These are phyloP conservation scores for Heliconius hortense DNA, from an alignment of 2,888 invertebrate species.

Conservation along the genomic window DNA sequence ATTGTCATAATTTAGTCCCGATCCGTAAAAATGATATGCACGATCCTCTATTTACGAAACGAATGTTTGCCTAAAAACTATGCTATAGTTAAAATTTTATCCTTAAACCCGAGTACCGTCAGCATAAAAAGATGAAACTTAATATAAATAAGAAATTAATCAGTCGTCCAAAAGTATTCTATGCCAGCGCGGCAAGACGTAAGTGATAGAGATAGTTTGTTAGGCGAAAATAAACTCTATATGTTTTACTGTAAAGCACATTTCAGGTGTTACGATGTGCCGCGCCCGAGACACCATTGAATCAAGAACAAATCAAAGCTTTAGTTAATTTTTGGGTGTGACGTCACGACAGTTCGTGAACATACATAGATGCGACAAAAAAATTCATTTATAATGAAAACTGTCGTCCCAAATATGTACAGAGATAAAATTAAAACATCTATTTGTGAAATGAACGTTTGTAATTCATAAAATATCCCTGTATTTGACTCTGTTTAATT, in stretches of 20 bases:
- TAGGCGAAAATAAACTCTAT: conserved; percentile 37
- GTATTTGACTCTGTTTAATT: conserved; percentile 80
- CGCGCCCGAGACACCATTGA: conserved; percentile 70
- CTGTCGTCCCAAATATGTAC: conserved; percentile 41
- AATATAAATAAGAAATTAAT: conserved; percentile 39
- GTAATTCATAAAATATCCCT: conserved; percentile 79
- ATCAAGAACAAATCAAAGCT: conserved; percentile 80
- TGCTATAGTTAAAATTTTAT: conserved; percentile 14
- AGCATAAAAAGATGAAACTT: conserved; percentile 36
- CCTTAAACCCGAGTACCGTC: conserved; percentile 52
- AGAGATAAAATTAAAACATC: conserved; percentile 52
- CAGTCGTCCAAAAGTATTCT: conserved; percentile 42
- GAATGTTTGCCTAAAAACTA: conserved; percentile 31
- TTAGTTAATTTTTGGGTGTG: conserved; percentile 59
- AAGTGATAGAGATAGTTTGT: conserved; percentile 26
- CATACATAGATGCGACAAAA: conserved; percentile 39
- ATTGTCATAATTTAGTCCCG: conserved; percentile 32
- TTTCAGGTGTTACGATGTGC: conserved; percentile 49
- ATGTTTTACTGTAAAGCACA: conserved; percentile 29
- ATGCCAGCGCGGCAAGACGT: conserved; percentile 40
- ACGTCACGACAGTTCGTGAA: conserved; percentile 50
- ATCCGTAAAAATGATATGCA: conserved; percentile 69
- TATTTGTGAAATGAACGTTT: conserved; percentile 59
- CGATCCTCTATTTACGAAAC: conserved; percentile 61
- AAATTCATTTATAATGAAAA: conserved; percentile 41